Percentiles rank a stretch among this genome's conserved stretches.
Conservation (phyloP, 2,113 vertebrate species). For the Otis tarda region DNA sequence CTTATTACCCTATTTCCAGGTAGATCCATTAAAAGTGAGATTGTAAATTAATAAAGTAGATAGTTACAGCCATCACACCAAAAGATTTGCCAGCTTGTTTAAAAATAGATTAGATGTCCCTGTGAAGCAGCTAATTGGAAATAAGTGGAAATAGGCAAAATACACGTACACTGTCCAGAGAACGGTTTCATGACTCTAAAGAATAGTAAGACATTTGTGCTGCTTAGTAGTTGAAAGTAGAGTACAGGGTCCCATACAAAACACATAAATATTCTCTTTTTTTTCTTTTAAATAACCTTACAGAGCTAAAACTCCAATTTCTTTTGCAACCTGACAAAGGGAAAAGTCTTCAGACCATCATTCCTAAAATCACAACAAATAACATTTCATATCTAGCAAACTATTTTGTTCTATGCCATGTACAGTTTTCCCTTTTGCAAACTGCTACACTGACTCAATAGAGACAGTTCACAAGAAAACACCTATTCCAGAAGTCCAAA, state of each 20-base stretch:
- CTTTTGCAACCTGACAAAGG: neutral
- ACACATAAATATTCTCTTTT: neutral
- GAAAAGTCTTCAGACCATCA: neutral
- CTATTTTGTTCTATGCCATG: neutral
- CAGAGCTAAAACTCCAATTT: neutral
- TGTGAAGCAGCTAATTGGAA: constrained; percentile 14
- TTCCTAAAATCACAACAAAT: neutral
- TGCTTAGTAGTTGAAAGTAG: neutral
- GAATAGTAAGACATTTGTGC: neutral
- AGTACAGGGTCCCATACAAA: neutral
- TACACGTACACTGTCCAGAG: neutral
- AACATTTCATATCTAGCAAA: neutral
- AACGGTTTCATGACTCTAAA: neutral
- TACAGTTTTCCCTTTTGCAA: neutral
- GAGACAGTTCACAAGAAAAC: neutral
- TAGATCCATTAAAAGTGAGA: constrained; percentile 41
- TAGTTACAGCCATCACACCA: neutral
- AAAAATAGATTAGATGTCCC: neutral
- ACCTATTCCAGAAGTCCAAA: neutral
- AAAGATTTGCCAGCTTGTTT: constrained; percentile 10
- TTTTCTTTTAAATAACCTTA: neutral
- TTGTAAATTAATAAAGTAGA: constrained; percentile 38
- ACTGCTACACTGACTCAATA: neutral
- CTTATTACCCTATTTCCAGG: constrained; percentile 38
- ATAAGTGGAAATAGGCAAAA: constrained; percentile 1